phyloP scores from a whole-genome alignment of 1,140 invertebrate species.

The Scaptomyza pallida region DNA sequence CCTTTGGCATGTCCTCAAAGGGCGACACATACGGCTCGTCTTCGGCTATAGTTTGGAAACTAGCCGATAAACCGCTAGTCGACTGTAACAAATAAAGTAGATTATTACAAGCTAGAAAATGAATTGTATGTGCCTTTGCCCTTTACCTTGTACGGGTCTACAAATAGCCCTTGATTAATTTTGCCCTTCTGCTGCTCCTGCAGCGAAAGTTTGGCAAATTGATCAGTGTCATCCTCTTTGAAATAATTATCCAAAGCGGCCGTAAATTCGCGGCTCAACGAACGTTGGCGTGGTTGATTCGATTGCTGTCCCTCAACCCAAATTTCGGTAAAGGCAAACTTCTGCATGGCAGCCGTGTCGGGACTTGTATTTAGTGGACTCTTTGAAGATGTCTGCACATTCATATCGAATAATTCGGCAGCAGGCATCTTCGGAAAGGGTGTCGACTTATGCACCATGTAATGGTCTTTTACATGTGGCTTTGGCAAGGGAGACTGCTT shows the following conservation, averaged over 20 bases:
- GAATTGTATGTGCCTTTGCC: too few species aligned
- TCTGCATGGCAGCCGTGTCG: conserved; percentile 16
- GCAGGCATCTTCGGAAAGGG: neutral
- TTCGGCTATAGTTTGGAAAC: neutral
- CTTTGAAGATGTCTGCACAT: neutral
- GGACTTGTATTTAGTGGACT: neutral
- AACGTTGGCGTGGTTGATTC: neutral
- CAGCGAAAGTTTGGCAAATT: neutral
- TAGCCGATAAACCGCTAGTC: neutral
- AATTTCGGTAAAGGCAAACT: conserved; percentile 48
- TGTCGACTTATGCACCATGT: conserved; percentile 5
- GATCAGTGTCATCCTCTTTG: neutral
- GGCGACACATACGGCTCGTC: conserved; percentile 49
- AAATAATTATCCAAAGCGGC: conserved; percentile 50
- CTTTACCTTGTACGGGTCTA: conserved; percentile 3
- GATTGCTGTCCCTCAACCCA: conserved; percentile 50
- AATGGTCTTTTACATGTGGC: neutral
- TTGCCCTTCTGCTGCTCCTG: neutral
- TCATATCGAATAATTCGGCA: conserved; percentile 31
- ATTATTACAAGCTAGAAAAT: neutral
- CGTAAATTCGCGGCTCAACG: conserved; percentile 18
- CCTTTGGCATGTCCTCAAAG: conserved; percentile 12
- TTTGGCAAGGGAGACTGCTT: neutral
- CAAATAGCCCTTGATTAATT: neutral
- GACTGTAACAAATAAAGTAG: conserved; percentile 13